Conservation (phyloP, 2,888 invertebrate species). For the Bombylius discolor region DNA sequence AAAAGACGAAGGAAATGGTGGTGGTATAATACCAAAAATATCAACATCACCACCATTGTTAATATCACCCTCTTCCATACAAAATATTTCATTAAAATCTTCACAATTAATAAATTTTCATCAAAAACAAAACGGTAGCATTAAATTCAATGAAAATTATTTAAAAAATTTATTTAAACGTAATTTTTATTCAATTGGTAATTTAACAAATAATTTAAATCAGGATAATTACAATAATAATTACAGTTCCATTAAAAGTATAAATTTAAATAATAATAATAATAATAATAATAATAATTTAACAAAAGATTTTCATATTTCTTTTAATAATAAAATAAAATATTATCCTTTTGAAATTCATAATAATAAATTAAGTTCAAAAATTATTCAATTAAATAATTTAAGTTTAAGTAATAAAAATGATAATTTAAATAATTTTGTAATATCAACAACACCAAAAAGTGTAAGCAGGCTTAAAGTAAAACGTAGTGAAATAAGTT, state of each 20-base stretch:
- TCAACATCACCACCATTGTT: background rate
- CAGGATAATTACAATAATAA: too few relatives aligned
- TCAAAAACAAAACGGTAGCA: background rate
- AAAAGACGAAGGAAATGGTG: conserved; percentile 7
- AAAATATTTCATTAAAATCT: too few relatives aligned
- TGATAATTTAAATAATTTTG: background rate
- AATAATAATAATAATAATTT: background rate
- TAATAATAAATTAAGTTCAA: background rate
- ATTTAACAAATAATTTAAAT: too few relatives aligned
- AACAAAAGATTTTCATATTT: background rate
- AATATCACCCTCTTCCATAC: background rate
- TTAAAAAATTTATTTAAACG: background rate
- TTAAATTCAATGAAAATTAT: background rate
- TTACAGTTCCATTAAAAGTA: background rate
- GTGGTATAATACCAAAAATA: background rate
- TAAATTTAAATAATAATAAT: background rate
- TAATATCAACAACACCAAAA: background rate
- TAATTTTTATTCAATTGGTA: background rate
- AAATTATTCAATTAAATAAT: background rate
- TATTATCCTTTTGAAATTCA: background rate
- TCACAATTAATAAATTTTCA: too few relatives aligned
- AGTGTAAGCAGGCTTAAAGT: background rate
- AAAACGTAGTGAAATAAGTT: conserved; percentile 4
- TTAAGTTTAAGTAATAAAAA: background rate
- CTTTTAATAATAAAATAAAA: background rate